Evolutionary conservation across 2,113 vertebrate genomes (phyloP).

Genomic region (Leuciscus idus): DNA sequence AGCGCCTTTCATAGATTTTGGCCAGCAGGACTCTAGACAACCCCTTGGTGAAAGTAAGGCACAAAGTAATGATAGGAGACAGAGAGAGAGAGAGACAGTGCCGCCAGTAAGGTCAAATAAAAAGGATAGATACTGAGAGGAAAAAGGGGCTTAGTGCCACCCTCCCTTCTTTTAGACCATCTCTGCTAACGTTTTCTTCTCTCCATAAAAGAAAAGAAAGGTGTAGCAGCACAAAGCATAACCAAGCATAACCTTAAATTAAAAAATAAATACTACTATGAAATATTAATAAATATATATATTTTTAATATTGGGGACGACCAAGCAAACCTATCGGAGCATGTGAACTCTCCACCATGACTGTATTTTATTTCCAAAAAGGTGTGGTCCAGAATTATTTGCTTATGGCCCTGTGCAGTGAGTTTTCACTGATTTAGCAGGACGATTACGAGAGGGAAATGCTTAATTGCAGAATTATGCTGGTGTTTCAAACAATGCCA

Average conservation of each 20-base stretch:
- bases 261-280: background rate
- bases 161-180: background rate
- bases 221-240: background rate
- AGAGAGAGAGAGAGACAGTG: background rate
- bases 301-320: background rate
- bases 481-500: background rate
- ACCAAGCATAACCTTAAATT: background rate
- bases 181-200: conserved; percentile 21
- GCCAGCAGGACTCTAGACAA: conserved; percentile 27
- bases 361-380: too few relatives aligned
- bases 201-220: background rate
- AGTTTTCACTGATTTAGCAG: background rate
- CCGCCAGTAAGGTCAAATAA: background rate
- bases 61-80: conserved; percentile 27
- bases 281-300: background rate
- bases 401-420: background rate
- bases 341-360: background rate
- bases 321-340: background rate
- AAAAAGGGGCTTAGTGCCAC: background rate
- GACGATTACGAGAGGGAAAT: background rate
- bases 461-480: conserved; percentile 1
- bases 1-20: conserved; percentile 43
- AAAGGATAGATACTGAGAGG: background rate
- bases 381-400: background rate
- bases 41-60: conserved; percentile 16